Base-by-base conservation (phyloP, 2,888 invertebrate genomes). In the Drosophila bunnanda region DNA sequence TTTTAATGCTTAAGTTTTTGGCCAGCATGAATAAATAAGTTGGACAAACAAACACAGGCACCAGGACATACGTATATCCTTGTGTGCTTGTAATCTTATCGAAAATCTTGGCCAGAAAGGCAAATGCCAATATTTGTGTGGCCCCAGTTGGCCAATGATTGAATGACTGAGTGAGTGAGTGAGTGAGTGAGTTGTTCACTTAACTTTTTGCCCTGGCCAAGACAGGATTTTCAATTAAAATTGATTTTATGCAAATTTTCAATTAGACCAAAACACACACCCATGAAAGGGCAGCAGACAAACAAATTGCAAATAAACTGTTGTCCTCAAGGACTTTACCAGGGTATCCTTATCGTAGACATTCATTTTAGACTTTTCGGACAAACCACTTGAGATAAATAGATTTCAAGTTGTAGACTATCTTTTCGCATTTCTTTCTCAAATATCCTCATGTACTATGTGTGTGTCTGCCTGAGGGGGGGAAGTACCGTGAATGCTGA, bases 231-330 rank as follows among this genome's bases (percentile, higher is more conserved):
- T 89, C 85, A 89, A 85, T 85, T 85, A 81, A 84, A 85, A 89
- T 89, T 85, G 85, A 86, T 89, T 89, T 89, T 82, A 86, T 86
- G 85, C 88, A 86, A 86, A 86, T 86, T 86, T 89, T 89, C 89
- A 89, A 86, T 87, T 84, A 87, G 85, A 76, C 79, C 81, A 83
- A 81, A 83, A 84, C 78, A 77, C 71, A n/a, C 17, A 10, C 64
- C 56, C 44, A 28, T 5, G 1, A 34, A 48, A 56, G 56, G 67
- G 66, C 67, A 34, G 53, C 56, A 59, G 54, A 44, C 67, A 71
- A 58, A 59, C 57, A 58, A 52, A n/a, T n/a, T n/a, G 55, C 76
- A 71, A 80, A 80, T 77, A 80, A 72, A 68, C 50, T 34, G 34
- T 34, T 9, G 70, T 60, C 50, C 34, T 50, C 43, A n/a, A 54